Evolutionary conservation across 2,113 vertebrate species (phyloP), one percentile per base, ranked within the genome.

Genomic region (Capricornis sumatraensis): DNA sequence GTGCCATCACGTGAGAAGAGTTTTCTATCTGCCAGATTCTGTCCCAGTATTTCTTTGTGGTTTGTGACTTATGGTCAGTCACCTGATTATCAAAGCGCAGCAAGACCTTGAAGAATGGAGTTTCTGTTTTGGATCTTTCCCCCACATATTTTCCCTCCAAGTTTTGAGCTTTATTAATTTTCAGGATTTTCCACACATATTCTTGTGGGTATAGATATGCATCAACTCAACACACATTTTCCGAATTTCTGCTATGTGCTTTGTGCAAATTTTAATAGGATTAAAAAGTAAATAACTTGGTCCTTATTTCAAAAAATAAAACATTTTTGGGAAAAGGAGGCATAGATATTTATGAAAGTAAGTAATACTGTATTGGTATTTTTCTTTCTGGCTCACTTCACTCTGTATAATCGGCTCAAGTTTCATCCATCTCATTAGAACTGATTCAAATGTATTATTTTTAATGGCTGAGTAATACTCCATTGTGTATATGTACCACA

Each of bases 81-180:
- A 89, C 45, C 7, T 84, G 58, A 76, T 95, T 82, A 40, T 55
- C 74, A 87, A 64, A 27, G 55, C 15, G 13, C 71, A 53, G 53
- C 50, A 89, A 64, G 55, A 62, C 79, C 36, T 92, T 87, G 74
- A 84, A 92, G 84, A 58, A 50, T 45, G 67, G 55, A 6, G 7
- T 27, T 53, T 96, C 71, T 50, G 47, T 87, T 96, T 92, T 74
- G 27, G n/a, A 58, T 71, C 33, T 96, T 94, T 92, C 7, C 64
- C 19, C 17, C 4, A 27, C 4, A 2, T 33, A 16, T 67, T 74
- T 94, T 87, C 27, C 23, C 81, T 86, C 53, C 27, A n/a, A 52
- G 52, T 9, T 50, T 87, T 27, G 28, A 21, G 3, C 74, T 52
- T 81, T 89, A 16, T 86, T 95, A 81, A 81, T 96, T 94, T 95